A percentile compares a stretch with the other conserved stretches of the same genome.
phyloP scores from a whole-genome alignment of 1,140 invertebrate genomes.

The Pinna nobilis region DNA sequence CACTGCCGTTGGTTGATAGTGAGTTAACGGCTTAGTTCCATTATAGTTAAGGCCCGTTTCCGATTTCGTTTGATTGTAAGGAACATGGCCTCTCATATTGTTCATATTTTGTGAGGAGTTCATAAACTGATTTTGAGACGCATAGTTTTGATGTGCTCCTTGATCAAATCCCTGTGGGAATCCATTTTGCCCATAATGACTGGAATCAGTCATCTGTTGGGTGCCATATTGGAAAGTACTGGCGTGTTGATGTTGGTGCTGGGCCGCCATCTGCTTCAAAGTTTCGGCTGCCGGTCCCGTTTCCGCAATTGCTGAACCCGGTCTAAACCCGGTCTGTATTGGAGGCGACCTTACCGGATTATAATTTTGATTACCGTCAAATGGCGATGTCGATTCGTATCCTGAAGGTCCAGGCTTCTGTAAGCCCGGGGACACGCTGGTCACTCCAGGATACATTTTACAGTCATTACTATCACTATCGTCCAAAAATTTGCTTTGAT shows the following conservation, averaged over 20 bases:
- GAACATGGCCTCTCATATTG: constrained; percentile 30
- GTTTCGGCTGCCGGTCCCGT: constrained; percentile 91
- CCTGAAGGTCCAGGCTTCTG: constrained; percentile 46
- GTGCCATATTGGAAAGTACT: constrained; percentile 5
- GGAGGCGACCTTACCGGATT: constrained; percentile 49
- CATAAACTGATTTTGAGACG: constrained; percentile 9
- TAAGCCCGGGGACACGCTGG: constrained; percentile 54
- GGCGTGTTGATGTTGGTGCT: constrained; percentile 82
- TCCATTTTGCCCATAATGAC: constrained; percentile 22
- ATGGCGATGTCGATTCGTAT: constrained; percentile 10
- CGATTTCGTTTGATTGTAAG: constrained; percentile 40
- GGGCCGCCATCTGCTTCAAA: constrained; percentile 96
- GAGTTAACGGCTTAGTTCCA: constrained; percentile 69
- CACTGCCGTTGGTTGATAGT: constrained; percentile 55
- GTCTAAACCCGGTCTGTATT: constrained; percentile 33
- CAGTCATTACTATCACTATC: constrained; percentile 53
- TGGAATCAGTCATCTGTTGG: constrained; percentile 8
- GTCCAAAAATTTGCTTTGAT: constrained; percentile 55
- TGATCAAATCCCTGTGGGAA: constrained; percentile 25
- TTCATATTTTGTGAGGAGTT: constrained; percentile 33
- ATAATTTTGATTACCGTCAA: constrained; percentile 41
- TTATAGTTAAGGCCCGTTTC: constrained; percentile 54
- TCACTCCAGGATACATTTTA: constrained; percentile 57
- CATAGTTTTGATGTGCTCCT: constrained; percentile 13
- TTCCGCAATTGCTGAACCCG: constrained; percentile 39